These are phyloP conservation scores for Heliornis fulica DNA, from an alignment of 2,113 vertebrate species.

Conservation along the genomic window DNA sequence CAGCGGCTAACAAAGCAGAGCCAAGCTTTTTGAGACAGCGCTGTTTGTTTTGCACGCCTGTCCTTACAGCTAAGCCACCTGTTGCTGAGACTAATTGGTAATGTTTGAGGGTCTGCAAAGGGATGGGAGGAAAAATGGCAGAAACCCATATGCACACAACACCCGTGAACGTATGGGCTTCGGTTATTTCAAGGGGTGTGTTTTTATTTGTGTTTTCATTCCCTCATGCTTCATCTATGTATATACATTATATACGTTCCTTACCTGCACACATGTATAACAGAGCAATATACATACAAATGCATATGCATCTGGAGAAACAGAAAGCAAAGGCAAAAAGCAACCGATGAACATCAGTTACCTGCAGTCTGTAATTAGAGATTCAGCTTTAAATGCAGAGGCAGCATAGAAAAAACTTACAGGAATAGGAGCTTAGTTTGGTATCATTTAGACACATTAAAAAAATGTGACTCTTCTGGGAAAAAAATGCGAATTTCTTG, in stretches of 20 bases:
- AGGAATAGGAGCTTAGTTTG: background rate
- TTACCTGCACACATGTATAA: fast-evolving
- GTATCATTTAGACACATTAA: background rate
- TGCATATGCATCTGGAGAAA: fast-evolving
- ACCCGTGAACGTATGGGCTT: no score
- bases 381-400: background rate
- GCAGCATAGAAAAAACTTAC: background rate
- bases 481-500: background rate
- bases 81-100: background rate
- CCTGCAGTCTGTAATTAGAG: background rate
- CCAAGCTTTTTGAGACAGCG: background rate
- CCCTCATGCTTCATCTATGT: background rate
- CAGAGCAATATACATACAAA: background rate
- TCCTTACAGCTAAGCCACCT: background rate
- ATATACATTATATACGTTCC: fast-evolving
- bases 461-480: background rate
- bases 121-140: background rate
- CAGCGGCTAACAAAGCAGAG: background rate
- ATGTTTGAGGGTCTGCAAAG: background rate
- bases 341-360: background rate
- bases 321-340: background rate
- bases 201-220: background rate
- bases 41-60: background rate
- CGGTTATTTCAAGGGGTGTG: background rate
- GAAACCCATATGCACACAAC: background rate